Evolutionary conservation across 2,888 invertebrate species (phyloP).

Genomic region (Homarus gammarus): DNA sequence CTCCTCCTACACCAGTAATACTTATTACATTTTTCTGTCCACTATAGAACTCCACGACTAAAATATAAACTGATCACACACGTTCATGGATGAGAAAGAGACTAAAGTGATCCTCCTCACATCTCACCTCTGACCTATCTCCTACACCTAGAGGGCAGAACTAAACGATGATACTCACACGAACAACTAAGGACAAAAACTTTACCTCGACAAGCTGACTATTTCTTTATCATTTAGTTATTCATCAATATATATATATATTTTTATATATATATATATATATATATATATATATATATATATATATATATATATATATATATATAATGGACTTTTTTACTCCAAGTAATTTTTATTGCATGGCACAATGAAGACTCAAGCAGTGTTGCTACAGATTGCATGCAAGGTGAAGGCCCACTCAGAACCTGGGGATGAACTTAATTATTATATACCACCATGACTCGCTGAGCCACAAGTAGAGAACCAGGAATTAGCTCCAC

Average conservation of each 20-base stretch:
- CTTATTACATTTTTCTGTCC: too few relatives aligned
- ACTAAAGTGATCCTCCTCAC: too few relatives aligned
- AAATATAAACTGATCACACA: too few relatives aligned
- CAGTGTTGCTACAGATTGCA: constrained; percentile 17
- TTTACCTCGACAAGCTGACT: background rate
- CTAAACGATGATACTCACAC: background rate
- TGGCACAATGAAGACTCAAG: background rate
- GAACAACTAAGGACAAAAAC: background rate
- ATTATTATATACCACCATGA: background rate
- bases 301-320: too few relatives aligned
- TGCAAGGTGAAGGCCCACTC: constrained; percentile 1
- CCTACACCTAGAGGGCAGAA: background rate
- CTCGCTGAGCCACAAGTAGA: background rate
- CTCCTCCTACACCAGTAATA: background rate
- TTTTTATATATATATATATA: too few relatives aligned
- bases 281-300: too few relatives aligned
- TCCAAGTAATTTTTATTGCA: background rate
- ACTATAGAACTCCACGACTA: too few relatives aligned
- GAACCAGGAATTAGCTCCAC: background rate
- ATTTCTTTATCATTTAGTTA: too few relatives aligned
- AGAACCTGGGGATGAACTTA: background rate
- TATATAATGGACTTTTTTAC: too few relatives aligned
- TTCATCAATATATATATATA: too few relatives aligned
- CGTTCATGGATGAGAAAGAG: too few relatives aligned
- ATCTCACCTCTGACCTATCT: background rate